phyloP scores from a whole-genome alignment of 2,888 invertebrate species.

The Rhagium mordax region DNA sequence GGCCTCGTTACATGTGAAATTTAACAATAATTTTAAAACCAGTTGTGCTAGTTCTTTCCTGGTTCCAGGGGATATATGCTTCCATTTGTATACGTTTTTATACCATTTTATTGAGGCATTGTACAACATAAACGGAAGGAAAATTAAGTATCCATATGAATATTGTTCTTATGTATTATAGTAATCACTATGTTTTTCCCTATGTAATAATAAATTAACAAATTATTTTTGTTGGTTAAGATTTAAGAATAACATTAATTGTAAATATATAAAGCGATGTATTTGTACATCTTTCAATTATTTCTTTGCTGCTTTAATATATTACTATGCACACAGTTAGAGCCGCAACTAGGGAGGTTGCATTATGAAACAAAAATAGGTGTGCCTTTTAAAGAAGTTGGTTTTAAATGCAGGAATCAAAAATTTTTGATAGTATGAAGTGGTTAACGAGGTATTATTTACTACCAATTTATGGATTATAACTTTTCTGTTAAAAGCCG shows the following conservation, averaged over 20 bases:
- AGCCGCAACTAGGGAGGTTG: not conserved
- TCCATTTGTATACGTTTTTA: slow-evolving; percentile 33
- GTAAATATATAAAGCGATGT: not conserved
- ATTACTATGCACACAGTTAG: not conserved
- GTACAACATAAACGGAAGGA: not conserved
- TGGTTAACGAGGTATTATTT: too few relatives aligned
- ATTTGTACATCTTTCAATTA: not conserved
- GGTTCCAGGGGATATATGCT: slow-evolving; percentile 23
- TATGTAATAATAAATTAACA: not conserved
- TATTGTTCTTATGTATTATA: not conserved
- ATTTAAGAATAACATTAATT: too few relatives aligned
- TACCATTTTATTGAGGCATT: slow-evolving; percentile 4
- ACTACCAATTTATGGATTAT: too few relatives aligned
- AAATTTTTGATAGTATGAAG: too few relatives aligned
- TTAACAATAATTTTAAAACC: slow-evolving; percentile 9
- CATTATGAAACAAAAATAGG: too few relatives aligned
- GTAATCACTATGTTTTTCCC: not conserved
- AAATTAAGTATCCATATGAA: not conserved
- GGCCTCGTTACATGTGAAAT: slow-evolving; percentile 79
- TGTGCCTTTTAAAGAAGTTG: too few relatives aligned
- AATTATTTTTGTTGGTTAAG: not conserved
- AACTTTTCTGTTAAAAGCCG: too few relatives aligned
- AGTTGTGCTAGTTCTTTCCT: slow-evolving; percentile 37
- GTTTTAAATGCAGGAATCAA: too few relatives aligned
- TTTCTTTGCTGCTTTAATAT: slow-evolving; percentile 16